Evolutionary conservation across 2,888 invertebrate species (phyloP).

Genomic region (Tortricodes alternella): DNA sequence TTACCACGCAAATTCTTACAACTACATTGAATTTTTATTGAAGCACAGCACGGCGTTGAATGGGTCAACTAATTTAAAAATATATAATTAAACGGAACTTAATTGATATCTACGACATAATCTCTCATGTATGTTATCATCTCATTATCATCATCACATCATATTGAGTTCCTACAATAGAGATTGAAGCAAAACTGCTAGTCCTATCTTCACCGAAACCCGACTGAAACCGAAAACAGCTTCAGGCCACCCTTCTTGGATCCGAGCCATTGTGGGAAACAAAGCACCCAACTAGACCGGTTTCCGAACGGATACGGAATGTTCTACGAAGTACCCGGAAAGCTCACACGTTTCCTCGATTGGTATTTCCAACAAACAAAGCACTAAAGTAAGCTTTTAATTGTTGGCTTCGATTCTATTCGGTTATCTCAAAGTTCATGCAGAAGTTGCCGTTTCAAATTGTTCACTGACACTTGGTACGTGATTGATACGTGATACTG

Average conservation of each 20-base stretch:
- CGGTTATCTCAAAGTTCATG: conserved; percentile 10
- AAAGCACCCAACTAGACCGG: conserved; percentile 16
- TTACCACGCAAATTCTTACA: no score
- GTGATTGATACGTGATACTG: no score
- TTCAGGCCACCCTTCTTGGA: conserved; percentile 1
- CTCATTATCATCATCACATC: no score
- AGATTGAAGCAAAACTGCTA: neutral
- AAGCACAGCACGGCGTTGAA: no score
- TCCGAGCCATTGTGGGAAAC: conserved; percentile 12
- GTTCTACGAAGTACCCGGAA: neutral
- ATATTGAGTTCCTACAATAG: neutral
- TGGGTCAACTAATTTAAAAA: no score
- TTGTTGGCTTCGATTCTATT: conserved; percentile 18
- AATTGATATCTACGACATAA: no score
- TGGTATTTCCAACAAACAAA: conserved; percentile 24
- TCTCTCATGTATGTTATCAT: no score
- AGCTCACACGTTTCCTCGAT: conserved; percentile 9
- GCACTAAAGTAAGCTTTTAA: conserved; percentile 27
- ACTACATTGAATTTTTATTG: no score
- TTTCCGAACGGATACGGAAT: conserved; percentile 13
- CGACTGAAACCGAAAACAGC: neutral
- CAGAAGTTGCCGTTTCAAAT: neutral
- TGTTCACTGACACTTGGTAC: no score
- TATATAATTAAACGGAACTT: no score
- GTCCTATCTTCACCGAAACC: neutral